A percentile compares a stretch with the other conserved stretches of the same genome.
Conservation (phyloP, 2,113 vertebrate genomes). For the Megalops atlanticus region DNA sequence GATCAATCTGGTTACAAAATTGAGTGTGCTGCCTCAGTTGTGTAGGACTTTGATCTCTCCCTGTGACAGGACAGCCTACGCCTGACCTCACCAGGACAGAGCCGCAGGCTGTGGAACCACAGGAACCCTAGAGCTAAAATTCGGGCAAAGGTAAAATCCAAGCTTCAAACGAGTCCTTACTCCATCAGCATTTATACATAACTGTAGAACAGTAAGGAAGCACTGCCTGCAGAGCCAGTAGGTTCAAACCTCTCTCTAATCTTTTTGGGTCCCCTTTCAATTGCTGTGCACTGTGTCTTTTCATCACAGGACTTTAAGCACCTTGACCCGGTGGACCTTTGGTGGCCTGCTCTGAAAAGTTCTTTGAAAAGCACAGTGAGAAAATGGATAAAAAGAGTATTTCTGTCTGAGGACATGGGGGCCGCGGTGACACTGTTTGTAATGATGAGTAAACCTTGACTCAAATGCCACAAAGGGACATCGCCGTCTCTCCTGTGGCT, state of each 20-base stretch:
- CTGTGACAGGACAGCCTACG: slow-evolving; percentile 40
- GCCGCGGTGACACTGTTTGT: not conserved
- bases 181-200: no score
- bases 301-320: not conserved
- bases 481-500: not conserved
- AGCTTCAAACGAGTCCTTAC: not conserved
- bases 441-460: not conserved
- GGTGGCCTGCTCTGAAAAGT: not conserved
- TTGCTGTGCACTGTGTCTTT: not conserved
- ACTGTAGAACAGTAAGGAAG: no score
- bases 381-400: not conserved
- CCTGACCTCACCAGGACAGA: slow-evolving; percentile 13
- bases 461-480: not conserved
- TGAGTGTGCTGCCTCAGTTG: not conserved
- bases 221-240: no score
- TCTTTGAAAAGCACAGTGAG: not conserved
- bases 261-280: not conserved
- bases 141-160: not conserved
- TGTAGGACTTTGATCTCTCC: no score
- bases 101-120: slow-evolving; percentile 27
- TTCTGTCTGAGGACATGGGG: not conserved
- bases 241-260: not conserved
- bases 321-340: not conserved
- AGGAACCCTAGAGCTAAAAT: not conserved
- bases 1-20: no score